A percentile compares a stretch with the other conserved stretches of the same genome.
These are phyloP conservation scores for Philopedon plagiatum DNA, from an alignment of 2,888 invertebrate genomes.

Conservation along the genomic window DNA sequence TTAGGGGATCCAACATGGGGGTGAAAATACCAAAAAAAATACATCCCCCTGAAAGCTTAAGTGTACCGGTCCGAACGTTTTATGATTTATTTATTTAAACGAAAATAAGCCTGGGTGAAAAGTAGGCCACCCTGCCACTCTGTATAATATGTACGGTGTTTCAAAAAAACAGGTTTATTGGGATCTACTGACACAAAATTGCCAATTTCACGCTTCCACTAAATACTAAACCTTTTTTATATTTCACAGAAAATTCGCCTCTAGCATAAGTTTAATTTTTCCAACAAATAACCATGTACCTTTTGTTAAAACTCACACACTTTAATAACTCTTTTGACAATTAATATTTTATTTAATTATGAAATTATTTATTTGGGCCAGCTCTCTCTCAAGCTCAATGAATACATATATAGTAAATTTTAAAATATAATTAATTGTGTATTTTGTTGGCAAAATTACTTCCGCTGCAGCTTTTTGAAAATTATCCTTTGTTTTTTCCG, in stretches of 20 bases:
- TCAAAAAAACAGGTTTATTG: too few species aligned
- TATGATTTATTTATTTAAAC: too few species aligned
- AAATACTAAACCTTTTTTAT: background rate
- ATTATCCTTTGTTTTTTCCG: constrained; percentile 42
- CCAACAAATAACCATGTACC: background rate
- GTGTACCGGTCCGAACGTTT: too few species aligned
- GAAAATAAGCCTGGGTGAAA: too few species aligned
- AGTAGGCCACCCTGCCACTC: too few species aligned
- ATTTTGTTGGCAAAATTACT: constrained; percentile 39
- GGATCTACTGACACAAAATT: too few species aligned
- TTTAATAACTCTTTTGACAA: constrained; percentile 39
- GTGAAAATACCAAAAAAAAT: too few species aligned
- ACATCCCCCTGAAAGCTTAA: too few species aligned
- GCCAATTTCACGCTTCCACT: too few species aligned
- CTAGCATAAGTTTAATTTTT: background rate
- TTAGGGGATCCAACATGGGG: too few species aligned
- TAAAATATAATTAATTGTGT: constrained; percentile 33
- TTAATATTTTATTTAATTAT: constrained; percentile 34
- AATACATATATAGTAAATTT: constrained; percentile 35
- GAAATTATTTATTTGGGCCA: constrained; percentile 33
- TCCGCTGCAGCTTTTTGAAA: constrained; percentile 37
- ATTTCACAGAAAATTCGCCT: background rate
- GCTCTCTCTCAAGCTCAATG: constrained; percentile 26
- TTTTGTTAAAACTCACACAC: constrained; percentile 28
- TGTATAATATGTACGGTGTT: too few species aligned